Base-by-base conservation (phyloP, 2,797 vertebrate species). In the Microchirus variegatus region DNA sequence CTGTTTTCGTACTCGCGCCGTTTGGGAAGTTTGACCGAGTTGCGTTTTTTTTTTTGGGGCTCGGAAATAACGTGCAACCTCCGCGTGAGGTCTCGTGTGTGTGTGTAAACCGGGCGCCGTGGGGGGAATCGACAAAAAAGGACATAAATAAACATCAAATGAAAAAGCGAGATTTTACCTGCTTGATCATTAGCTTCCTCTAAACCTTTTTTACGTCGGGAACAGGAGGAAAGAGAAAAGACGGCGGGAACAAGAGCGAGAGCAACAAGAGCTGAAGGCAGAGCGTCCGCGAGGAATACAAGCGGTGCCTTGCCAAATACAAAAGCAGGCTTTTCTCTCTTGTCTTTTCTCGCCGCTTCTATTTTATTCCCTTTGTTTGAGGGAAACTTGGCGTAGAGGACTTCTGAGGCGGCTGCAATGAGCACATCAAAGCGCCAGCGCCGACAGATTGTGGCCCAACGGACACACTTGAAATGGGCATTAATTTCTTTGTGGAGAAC, bases 361-460 rank as follows among this genome's bases (percentile, higher is more conserved):
- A 77, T 87, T 86, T 84, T 90, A 89, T 89, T 91, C 89, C 84
- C 89, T 90, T 90, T 91, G 89, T 91, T 89, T 82, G 75, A 69
- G 81, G 86, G n/a, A n/a, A 91, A 89, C 82, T 82, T 73, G n/a
- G 71, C 67, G 42, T 83, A 76, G 80, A 85, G 87, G 82, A 88
- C 86, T 90, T 90, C 87, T 88, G 88, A 90, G 79, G 77, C 82
- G 78, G 66, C 84, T 78, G 83, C 80, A 87, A 87, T 82, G 75
- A 89, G 75, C 81, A 90, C 90, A 89, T 90, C 89, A 91, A 89
- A 91, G 88, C 78, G 5, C 3, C 10, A n/a, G n/a, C n/a, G 59
- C 78, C 69, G 70, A 85, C 83, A 87, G 89, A 91, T 88, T 90
- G 88, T 78, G 86, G 90, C 90, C 88, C 87, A 86, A 79, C 78